Evolutionary conservation across 2,797 vertebrate genomes (phyloP).

Genomic region (Holocentrus rufus): DNA sequence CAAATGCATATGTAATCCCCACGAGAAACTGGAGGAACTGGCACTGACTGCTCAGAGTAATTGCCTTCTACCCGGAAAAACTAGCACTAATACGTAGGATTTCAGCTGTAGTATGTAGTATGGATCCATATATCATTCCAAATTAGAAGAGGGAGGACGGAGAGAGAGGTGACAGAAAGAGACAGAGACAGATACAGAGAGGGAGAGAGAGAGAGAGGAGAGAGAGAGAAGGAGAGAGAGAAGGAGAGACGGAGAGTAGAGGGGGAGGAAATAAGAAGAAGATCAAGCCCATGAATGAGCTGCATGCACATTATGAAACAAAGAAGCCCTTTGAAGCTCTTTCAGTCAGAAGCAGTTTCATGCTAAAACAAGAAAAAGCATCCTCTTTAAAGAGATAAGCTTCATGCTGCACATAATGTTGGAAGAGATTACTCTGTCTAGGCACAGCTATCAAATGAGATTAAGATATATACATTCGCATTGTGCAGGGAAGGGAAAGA

Average conservation of each 20-base stretch:
- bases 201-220: constrained; percentile 39
- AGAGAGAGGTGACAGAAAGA: constrained; percentile 18
- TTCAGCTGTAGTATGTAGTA: constrained; percentile 64
- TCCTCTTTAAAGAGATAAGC: constrained; percentile 86
- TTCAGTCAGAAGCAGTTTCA: constrained; percentile 86
- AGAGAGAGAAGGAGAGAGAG: constrained; percentile 53
- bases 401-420: constrained; percentile 82
- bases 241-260: constrained; percentile 54
- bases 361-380: constrained; percentile 85
- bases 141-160: constrained; percentile 41
- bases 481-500: constrained; percentile 58
- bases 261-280: constrained; percentile 75
- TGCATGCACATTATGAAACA: constrained; percentile 86
- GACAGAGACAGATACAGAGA: constrained; percentile 33
- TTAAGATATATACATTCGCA: constrained; percentile 80
- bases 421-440: constrained; percentile 84
- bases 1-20: constrained; percentile 79
- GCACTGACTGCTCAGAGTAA: constrained; percentile 75
- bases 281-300: constrained; percentile 84
- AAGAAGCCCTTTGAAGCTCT: constrained; percentile 85
- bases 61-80: constrained; percentile 70
- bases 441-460: constrained; percentile 84
- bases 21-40: constrained; percentile 63
- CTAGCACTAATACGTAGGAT: constrained; percentile 75
- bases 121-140: constrained; percentile 59